Evolutionary conservation across 2,888 invertebrate species (phyloP).

Genomic region (Macaria notata): DNA sequence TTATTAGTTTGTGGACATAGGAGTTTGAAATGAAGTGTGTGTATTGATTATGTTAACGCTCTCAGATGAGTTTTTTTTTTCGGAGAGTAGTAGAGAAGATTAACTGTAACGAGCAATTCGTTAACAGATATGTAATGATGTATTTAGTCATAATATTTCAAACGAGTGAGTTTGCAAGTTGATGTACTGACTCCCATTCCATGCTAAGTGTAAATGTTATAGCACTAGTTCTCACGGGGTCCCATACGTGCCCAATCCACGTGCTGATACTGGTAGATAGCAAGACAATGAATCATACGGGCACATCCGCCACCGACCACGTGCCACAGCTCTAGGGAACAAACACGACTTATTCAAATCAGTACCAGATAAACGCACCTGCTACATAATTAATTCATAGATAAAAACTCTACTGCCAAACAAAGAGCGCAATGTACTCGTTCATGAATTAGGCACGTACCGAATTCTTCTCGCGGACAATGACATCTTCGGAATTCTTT

Average conservation of each 20-base stretch:
- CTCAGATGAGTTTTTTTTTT: too few relatives aligned
- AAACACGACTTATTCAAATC: conserved; percentile 38
- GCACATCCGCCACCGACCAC: conserved; percentile 55
- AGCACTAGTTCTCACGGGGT: conserved; percentile 43
- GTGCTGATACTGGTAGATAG: conserved; percentile 62
- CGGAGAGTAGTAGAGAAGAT: too few relatives aligned
- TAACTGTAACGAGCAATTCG: too few relatives aligned
- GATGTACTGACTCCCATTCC: too few relatives aligned
- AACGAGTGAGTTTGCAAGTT: background rate
- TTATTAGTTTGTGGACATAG: too few relatives aligned
- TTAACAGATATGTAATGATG: too few relatives aligned
- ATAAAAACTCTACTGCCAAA: conserved; percentile 14
- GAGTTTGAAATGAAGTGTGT: too few relatives aligned
- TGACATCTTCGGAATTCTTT: conserved; percentile 6
- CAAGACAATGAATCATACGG: conserved; percentile 56
- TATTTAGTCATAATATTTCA: too few relatives aligned
- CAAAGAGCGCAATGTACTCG: conserved; percentile 20
- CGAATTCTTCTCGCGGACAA: conserved; percentile 9
- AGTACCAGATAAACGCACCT: conserved; percentile 27
- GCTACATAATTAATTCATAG: conserved; percentile 17
- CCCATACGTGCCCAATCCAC: conserved; percentile 55
- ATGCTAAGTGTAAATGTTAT: too few relatives aligned
- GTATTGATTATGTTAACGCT: too few relatives aligned
- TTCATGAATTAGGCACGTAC: conserved; percentile 21
- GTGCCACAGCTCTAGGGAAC: conserved; percentile 43